These are phyloP conservation scores for Tichodroma muraria DNA, from an alignment of 2,113 vertebrate species.

Conservation along the genomic window DNA sequence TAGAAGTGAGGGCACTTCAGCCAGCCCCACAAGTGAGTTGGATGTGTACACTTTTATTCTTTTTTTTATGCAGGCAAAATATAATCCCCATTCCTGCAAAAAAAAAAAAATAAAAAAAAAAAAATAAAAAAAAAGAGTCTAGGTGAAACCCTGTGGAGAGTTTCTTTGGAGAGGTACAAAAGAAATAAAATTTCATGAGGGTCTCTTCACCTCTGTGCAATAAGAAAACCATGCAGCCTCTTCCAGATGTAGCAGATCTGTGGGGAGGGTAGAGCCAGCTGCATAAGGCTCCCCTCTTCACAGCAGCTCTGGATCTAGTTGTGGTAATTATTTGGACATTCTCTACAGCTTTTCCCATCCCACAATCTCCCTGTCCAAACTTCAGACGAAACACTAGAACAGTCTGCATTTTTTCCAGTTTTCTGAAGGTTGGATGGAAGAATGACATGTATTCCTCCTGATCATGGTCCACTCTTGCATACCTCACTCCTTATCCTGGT, in stretches of 20 bases:
- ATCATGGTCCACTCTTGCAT: not conserved
- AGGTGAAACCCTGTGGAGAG: not conserved
- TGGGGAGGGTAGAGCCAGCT: not conserved
- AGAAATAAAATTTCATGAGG: not conserved
- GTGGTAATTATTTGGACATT: not conserved
- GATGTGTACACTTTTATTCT: not conserved
- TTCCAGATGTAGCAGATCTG: not conserved
- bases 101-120: not conserved
- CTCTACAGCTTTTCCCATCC: not conserved
- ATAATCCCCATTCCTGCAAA: slow-evolving; percentile 43
- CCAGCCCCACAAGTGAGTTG: not conserved
- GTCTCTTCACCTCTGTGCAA: slow-evolving; percentile 14
- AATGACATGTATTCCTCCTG: not conserved
- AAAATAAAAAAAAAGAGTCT: not conserved
- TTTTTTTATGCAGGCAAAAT: slow-evolving; percentile 52
- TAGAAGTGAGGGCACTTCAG: slow-evolving; percentile 49
- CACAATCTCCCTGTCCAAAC: not conserved
- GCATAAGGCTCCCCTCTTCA: not conserved
- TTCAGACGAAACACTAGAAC: not conserved
- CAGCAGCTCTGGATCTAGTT: not conserved
- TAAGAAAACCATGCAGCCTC: not conserved
- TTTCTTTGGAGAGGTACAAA: slow-evolving; percentile 19
- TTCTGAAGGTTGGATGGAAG: not conserved
- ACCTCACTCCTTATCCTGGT: not conserved
- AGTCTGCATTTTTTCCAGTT: not conserved